Base-by-base conservation (phyloP, 2,113 vertebrate species). In the Gymnocephalus cernua region DNA sequence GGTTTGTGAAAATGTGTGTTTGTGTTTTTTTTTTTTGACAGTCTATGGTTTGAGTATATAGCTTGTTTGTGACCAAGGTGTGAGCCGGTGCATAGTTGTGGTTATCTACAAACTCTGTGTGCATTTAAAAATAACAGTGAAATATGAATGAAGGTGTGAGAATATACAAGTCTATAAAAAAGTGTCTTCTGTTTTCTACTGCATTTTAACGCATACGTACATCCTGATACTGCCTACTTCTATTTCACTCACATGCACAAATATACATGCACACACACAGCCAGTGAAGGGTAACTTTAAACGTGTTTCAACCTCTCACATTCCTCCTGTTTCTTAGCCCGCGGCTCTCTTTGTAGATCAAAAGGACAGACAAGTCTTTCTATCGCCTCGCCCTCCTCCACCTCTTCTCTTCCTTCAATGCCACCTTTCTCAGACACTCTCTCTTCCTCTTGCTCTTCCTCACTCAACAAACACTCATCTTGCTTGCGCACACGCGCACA, bases 221-320 rank as follows among this genome's bases (percentile, higher is more conserved):
- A 53, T 64, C 35, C 53, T 53, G 47, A 71, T 35, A 21, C 57
- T 27, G 35, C 58, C 57, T n/a, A 72, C 44, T 59, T 32, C 41
- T 48, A 18, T 35, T 66, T 75, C 73, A 68, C 61, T 80, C 47
- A 38, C 25, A 57, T 69, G 45, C 74, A 51, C 53, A 59, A 3
- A 85, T 29, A 63, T 18, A 58, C 23, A 81, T 54, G 70, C 5
- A 19, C 7, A 29, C 47, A 78, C 74, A 57, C 15, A 70, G 70
- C 27, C 53, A 54, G 57, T 51, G 86, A 85, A 86, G 85, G 82
- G 86, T 89, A 88, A 92, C 85, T 91, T 80, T 83, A 87, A 88
- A 91, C 90, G 47, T 86, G 83, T 91, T 86, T 88, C 79, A 91
- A 90, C 91, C 88, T 91, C 84, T 92, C 90, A 86, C 90, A 93